Evolutionary conservation across 2,888 invertebrate genomes (phyloP), one percentile per base, ranked within the genome.

Genomic region (Allygus modestus): DNA sequence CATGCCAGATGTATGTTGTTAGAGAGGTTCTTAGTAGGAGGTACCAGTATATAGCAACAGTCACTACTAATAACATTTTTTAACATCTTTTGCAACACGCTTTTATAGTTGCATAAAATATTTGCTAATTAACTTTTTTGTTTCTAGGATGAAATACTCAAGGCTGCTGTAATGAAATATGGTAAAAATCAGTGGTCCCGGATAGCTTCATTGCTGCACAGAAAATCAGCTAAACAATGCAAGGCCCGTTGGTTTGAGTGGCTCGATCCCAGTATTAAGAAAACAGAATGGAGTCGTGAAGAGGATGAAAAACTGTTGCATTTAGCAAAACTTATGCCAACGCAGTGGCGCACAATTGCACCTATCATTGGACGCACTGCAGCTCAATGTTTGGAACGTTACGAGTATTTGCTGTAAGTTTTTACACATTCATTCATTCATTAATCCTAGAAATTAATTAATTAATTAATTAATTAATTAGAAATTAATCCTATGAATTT

Each of bases 101-200:
- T n/a, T 46, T 46, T 17, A 17, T 17, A 12, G 2, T 46, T 46
- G 46, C 17, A 17, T 37, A 20, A 58, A 58, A 17, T 58, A 58
- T 58, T 23, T 58, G 9, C 58, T 15, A 7, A 73, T 73, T 46
- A 54, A n/a, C 12, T 54, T 79, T 54, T 81, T 73, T 20, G 51
- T 73, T 91, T 92, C 85, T 88, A 99, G 99, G 99, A 99, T 98
- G 99, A 99, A 93, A 99, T 99, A 89, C 94, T 99, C 85, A 99
- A 99, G 93, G 99, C 99, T 85, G 99, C 99, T 90, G 99, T 99
- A 85, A 99, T 99, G 99, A 99, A 99, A 96, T 99, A 99, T 96
- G 99, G 99, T 88, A 99, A 99, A 93, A 99, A 99, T 90, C 99
- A 99, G 90, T 99, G 99, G 99, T 98, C 98, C 83, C 96, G 99